phyloP scores from a whole-genome alignment of 2,113 vertebrate genomes.

The Nerophis ophidion region DNA sequence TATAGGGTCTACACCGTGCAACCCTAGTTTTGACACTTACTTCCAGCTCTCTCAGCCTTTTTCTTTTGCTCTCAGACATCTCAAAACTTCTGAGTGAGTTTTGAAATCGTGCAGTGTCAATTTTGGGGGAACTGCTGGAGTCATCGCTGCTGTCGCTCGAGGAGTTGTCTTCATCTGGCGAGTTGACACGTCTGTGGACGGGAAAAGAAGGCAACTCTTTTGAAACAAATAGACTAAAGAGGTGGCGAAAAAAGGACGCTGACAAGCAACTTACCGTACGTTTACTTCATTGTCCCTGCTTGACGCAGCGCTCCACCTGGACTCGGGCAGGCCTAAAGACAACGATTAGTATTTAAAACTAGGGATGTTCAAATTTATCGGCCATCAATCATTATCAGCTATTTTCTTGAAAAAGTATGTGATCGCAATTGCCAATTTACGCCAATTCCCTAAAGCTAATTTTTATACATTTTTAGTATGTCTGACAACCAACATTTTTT shows the following conservation, averaged over 20 bases:
- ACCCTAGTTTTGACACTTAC: conserved; percentile 32
- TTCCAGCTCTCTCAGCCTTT: conserved; percentile 73
- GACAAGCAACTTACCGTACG: conserved; percentile 43
- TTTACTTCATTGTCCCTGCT: conserved; percentile 45
- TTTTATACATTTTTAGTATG: too few relatives aligned
- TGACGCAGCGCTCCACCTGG: conserved; percentile 62
- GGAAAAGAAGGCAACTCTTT: not conserved
- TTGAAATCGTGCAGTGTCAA: conserved; percentile 69
- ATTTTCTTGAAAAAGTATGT: too few relatives aligned
- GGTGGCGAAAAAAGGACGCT: not conserved
- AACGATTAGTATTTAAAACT: not conserved
- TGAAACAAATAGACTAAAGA: not conserved
- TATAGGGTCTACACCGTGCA: too few relatives aligned
- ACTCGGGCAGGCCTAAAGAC: conserved; percentile 62
- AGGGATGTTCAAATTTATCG: too few relatives aligned
- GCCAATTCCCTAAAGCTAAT: too few relatives aligned
- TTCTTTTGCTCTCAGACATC: conserved; percentile 74
- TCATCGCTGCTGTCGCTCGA: conserved; percentile 66
- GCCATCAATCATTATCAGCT: too few relatives aligned
- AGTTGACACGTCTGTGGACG: conserved; percentile 36
- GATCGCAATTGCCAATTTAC: too few relatives aligned
- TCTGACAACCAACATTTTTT: too few relatives aligned
- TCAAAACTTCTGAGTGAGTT: conserved; percentile 68
- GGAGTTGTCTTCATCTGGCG: conserved; percentile 52
- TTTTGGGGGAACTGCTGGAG: conserved; percentile 60